Evolutionary conservation across 2,797 vertebrate genomes (phyloP), one percentile per base, ranked within the genome.

Genomic region (Pyrocephalus nanus): DNA sequence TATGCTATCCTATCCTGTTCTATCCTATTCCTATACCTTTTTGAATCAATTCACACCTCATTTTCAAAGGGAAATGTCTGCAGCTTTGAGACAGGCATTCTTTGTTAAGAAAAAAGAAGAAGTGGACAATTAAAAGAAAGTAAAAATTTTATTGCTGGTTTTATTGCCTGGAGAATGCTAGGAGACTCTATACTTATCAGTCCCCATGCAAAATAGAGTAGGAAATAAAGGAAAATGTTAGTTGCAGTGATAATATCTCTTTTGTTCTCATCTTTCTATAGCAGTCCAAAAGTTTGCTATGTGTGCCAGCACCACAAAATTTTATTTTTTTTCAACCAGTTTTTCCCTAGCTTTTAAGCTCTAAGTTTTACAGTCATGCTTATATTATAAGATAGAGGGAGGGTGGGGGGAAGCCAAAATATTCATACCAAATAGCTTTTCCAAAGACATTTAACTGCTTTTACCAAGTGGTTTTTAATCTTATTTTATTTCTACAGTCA

Each of bases 161-260:
- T 91, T 91, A 80, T 82, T 86, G 47, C 51, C 50, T 94, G 50
- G 53, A 94, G 95, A 95, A 85, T 86, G 27, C 50, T 72, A 48
- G 29, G 32, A 50, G 18, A 86, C 17, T 83, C 54, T 84, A 11
- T 84, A 76, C 47, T 81, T 92, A 78, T 74, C 65, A 75, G 21
- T 82, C 15, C 5, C 38, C 14, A 29, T 86, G 72, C 48, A 88
- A 80, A 95, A 79, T 14, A 78, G 50, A 86, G 86, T 51, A 76
- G 66, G 29, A 93, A 92, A 84, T 87, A 66, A 66, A 92, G 64
- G 6, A 73, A 92, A 92, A 89, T 71, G 22, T 91, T 92, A 12
- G 32, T 16, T 94, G 50, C 34, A 69, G 65, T 62, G 29, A 42
- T 91, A 91, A 88, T 87, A 89, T 43, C n/a, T 30, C 15, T 72